Percentiles rank a stretch among this genome's conserved stretches.
Evolutionary conservation across 2,888 invertebrate genomes (phyloP).

Genomic region (Pammene aurita): DNA sequence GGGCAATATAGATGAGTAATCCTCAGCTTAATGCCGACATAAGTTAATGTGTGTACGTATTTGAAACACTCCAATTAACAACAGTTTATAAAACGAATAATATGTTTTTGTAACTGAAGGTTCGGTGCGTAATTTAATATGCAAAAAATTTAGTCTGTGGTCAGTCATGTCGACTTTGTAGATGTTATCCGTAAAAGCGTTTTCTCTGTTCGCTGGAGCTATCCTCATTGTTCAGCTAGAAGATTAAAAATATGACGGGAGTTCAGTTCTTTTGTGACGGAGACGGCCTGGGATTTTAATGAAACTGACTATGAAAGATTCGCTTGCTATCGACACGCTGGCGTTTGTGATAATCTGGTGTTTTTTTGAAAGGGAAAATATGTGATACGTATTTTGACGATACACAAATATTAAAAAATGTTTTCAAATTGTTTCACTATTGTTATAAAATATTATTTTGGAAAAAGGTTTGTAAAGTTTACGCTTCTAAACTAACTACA

Average conservation of each 20-base stretch:
- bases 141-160: slow-evolving; percentile 29
- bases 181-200: slow-evolving; percentile 41
- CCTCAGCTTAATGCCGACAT: slow-evolving; percentile 37
- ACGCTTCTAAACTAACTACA: no score
- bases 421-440: no score
- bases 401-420: no score
- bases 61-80: background rate
- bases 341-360: slow-evolving; percentile 50
- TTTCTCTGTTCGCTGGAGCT: slow-evolving; percentile 43
- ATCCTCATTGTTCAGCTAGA: slow-evolving; percentile 55
- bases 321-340: slow-evolving; percentile 51
- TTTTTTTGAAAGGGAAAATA: slow-evolving; percentile 42
- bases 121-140: background rate
- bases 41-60: slow-evolving; percentile 40
- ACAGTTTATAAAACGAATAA: background rate
- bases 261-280: slow-evolving; percentile 56
- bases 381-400: background rate
- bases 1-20: slow-evolving; percentile 43
- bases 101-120: slow-evolving; percentile 11
- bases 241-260: slow-evolving; percentile 66
- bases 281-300: slow-evolving; percentile 59
- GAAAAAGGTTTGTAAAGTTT: no score
- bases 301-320: slow-evolving; percentile 57
- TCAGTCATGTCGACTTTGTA: slow-evolving; percentile 15
- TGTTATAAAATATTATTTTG: no score